Evolutionary conservation across 2,113 vertebrate species (phyloP), one percentile per base, ranked within the genome.

Genomic region (Kryptolebias marmoratus): DNA sequence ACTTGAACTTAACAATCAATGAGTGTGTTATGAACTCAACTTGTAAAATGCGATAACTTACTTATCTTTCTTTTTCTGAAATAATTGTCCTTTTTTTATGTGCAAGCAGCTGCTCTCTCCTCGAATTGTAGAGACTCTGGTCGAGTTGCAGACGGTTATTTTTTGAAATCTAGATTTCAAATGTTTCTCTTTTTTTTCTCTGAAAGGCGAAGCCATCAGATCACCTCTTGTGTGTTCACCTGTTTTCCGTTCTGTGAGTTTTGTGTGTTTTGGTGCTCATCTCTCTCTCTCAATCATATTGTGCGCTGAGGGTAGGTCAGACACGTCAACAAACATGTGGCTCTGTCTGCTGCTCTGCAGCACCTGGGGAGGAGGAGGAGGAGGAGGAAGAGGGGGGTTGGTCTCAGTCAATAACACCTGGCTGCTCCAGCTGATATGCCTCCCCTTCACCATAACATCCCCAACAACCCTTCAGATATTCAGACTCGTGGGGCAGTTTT

Each of bases 321-420:
- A 76, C 73, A 53, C 76, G 84, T 83, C 82, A 58, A 78, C 84
- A 84, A 79, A 88, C 83, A 88, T 73, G 82, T 64, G 55, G 44
- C 68, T 73, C 61, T 61, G 54, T 11, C n/a, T 16, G 16, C 52
- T 58, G 58, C 18, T 68, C 50, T 56, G 68, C 54, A 77, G 64
- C 81, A 84, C 79, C 69, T 70, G 85, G 80, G 39, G 10, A 8
- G 8, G 9, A 42, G 39, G 32, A 36, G 32, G 32, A 7, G 22
- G 22, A 22, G 22, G 22, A 22, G 22, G 22, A 22, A 22, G 83
- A 53, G 9, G 82, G 75, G 77, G 52, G 5, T 67, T 80, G 83
- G 31, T 62, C 73, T 36, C 32, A 36, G 32, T 36, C 32, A 36
- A 7, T 22, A 22, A 68, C 87, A 90, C 83, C 75, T 83, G 75